Percentiles rank a stretch among this genome's conserved stretches.
These are phyloP conservation scores for Takifugu bimaculatus DNA, from an alignment of 2,113 vertebrate genomes.

Conservation along the genomic window DNA sequence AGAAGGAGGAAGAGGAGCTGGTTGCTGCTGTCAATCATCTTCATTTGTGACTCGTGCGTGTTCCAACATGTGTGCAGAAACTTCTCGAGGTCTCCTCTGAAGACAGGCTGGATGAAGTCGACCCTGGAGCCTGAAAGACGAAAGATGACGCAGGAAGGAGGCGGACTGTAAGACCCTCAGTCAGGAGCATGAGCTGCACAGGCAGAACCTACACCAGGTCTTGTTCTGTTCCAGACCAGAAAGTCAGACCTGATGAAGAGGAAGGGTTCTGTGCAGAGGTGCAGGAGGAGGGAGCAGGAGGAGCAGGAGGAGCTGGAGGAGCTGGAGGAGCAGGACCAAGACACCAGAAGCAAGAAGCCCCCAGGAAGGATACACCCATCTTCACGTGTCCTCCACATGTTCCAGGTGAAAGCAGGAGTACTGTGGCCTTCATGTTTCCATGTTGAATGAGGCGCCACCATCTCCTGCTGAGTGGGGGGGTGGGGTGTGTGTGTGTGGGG, in stretches of 20 bases:
- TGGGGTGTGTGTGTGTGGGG: too few species aligned
- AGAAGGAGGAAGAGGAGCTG: too few species aligned
- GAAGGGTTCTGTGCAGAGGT: conserved; percentile 3
- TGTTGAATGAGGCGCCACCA: background rate
- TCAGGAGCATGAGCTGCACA: too few species aligned
- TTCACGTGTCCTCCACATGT: conserved; percentile 81
- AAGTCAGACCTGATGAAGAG: background rate
- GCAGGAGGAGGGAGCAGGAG: conserved; percentile 11
- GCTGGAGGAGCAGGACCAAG: conserved; percentile 52
- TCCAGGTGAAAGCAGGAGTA: conserved; percentile 83
- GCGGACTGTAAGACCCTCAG: conserved; percentile 58
- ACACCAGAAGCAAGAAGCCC: conserved; percentile 81
- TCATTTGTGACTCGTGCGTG: too few species aligned
- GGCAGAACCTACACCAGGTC: background rate
- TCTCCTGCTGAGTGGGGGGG: too few species aligned
- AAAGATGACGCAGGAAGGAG: conserved; percentile 73
- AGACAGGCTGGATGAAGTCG: conserved; percentile 78
- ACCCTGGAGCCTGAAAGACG: conserved; percentile 78
- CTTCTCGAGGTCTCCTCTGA: conserved; percentile 61
- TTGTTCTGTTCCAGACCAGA: background rate
- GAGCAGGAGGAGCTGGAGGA: conserved; percentile 21
- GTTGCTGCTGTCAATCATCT: too few species aligned
- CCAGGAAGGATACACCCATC: too few species aligned
- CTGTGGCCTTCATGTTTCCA: too few species aligned
- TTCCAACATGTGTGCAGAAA: conserved; percentile 11